Base-by-base conservation (phyloP, 2,113 vertebrate species). In the Indri indri region DNA sequence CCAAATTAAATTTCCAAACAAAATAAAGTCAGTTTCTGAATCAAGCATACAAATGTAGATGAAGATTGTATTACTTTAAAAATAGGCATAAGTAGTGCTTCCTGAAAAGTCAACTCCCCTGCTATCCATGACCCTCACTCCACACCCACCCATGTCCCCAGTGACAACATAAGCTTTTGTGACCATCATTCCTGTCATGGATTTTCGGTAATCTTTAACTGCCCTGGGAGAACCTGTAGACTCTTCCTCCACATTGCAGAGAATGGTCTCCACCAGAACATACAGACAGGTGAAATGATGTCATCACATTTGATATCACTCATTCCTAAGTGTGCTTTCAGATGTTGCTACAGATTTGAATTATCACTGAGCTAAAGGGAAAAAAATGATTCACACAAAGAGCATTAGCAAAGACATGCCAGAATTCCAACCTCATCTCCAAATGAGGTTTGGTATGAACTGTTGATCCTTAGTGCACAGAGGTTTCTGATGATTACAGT, bases 191-290 rank as follows among this genome's bases (percentile, higher is more conserved):
- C 70, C 23, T 22, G 10, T n/a, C 66, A 68, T 18, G 17, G 47
- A 47, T n/a, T 90, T 88, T 74, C n/a, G 27, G 20, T 63, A 17
- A 47, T n/a, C 70, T 96, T 90, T 74, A 81, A 52, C 52, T 57
- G n/a, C 23, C 34, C 57, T 37, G 5, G 71, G 66, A 81, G 32
- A 68, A 85, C 93, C 74, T 84, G 30, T 86, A 14, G 12, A 42
- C 32, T 52, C 25, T 37, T 66, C 88, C 45, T 93, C 84, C 54
- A 59, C 32, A 63, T 0, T 8, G 8, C 66, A 95, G 66, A 96
- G 52, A 85, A 92, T 2, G 37, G 23, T 88, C 20, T 70, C 65
- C 18, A 66, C 3, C 14, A 13, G 22, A 34, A 40, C 34, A 8
- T 1, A 23, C 27, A 3, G 50, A 47, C 17, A 45, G 9, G 17